phyloP scores from a whole-genome alignment of 2,888 invertebrate species.

The Drosophila picticornis region DNA sequence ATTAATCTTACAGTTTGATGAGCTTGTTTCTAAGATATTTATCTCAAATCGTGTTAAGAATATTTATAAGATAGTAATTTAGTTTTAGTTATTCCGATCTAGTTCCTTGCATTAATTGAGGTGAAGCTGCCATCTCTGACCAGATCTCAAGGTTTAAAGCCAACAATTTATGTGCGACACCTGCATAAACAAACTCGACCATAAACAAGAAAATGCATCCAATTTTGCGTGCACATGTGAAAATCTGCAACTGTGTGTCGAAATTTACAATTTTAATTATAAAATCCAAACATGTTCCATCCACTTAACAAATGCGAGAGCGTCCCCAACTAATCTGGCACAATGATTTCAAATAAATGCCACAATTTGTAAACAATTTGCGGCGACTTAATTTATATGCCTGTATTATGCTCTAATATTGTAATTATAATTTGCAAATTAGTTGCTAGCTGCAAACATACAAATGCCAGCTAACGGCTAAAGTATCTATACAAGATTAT shows the following conservation, averaged over 20 bases:
- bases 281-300: constrained; percentile 19
- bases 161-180: constrained; percentile 28
- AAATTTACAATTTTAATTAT: constrained; percentile 18
- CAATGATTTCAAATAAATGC: constrained; percentile 46
- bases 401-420: constrained; percentile 33
- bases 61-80: not conserved
- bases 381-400: constrained; percentile 24
- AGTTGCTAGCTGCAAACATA: constrained; percentile 26
- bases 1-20: not conserved
- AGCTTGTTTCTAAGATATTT: not conserved
- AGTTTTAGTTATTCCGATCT: not conserved
- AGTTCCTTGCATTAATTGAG: not conserved
- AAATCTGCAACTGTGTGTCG: constrained; percentile 21
- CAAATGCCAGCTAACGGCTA: constrained; percentile 41
- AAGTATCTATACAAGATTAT: constrained; percentile 50
- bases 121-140: not conserved
- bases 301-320: constrained; percentile 12
- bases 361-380: constrained; percentile 77
- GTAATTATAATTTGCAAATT: constrained; percentile 59
- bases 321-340: constrained; percentile 31
- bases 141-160: constrained; percentile 7
- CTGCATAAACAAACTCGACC: constrained; percentile 2
- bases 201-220: not conserved
- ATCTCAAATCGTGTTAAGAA: not conserved
- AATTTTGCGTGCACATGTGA: constrained; percentile 22